Evolutionary conservation across 1,140 invertebrate species (phyloP).

Genomic region (Habropoda laboriosa): DNA sequence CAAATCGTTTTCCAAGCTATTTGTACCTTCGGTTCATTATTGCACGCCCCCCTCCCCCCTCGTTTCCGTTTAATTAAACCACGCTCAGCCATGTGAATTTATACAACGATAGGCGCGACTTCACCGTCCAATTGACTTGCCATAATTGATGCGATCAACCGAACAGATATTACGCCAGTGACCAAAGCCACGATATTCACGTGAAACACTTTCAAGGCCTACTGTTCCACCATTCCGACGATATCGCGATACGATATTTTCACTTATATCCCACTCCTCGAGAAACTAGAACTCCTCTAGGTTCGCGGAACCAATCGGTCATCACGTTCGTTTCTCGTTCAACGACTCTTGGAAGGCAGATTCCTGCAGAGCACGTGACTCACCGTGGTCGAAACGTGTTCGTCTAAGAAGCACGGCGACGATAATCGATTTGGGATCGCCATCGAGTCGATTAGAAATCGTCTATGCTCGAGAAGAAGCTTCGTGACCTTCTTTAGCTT

Average conservation of each 20-base stretch:
- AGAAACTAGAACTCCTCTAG: slow-evolving; percentile 3
- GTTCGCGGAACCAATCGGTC: not conserved
- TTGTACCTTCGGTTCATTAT: slow-evolving; percentile 10
- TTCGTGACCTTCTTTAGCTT: slow-evolving; percentile 19
- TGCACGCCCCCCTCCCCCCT: not conserved
- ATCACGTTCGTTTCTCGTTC: not conserved
- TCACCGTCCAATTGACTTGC: not conserved
- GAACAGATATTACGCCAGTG: not conserved
- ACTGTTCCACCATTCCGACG: not conserved
- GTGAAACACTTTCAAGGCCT: not conserved
- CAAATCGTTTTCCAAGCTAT: slow-evolving; percentile 24
- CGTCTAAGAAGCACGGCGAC: slow-evolving; percentile 22
- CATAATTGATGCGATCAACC: not conserved
- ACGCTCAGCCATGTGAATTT: not conserved
- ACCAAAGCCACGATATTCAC: too few species aligned
- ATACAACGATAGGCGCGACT: not conserved
- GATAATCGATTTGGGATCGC: slow-evolving; percentile 54
- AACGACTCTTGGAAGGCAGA: not conserved
- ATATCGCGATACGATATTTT: not conserved
- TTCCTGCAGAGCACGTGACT: not conserved
- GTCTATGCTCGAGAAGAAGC: slow-evolving; percentile 4
- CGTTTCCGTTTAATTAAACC: slow-evolving; percentile 28
- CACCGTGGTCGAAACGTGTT: not conserved
- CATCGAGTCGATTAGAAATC: slow-evolving; percentile 37
- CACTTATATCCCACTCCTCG: not conserved